phyloP scores from a whole-genome alignment of 2,797 vertebrate species.

The Limnodromus scolopaceus region DNA sequence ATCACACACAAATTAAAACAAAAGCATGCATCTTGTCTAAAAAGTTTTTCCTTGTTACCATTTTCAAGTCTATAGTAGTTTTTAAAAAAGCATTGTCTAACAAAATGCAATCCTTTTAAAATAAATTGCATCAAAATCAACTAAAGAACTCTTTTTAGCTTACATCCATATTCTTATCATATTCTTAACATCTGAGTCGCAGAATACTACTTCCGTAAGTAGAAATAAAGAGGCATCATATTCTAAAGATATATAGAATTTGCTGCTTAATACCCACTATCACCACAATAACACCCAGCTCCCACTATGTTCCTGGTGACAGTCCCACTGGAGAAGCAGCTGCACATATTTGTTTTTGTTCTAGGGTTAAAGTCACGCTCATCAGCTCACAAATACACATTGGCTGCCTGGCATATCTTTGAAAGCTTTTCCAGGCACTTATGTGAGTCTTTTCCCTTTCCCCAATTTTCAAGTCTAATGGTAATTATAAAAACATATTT shows the following conservation, averaged over 20 bases:
- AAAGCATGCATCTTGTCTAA: neutral
- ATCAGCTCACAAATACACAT: neutral
- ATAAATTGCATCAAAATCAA: neutral
- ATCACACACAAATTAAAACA: neutral
- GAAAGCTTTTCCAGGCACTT: neutral
- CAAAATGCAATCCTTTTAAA: neutral
- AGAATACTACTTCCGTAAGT: neutral
- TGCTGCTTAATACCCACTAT: neutral
- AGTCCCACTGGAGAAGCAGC: neutral
- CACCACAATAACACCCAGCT: neutral
- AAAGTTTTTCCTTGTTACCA: neutral
- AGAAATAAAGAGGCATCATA: neutral
- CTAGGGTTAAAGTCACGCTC: neutral
- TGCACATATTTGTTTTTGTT: neutral
- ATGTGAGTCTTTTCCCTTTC: too few relatives aligned
- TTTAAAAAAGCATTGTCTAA: neutral
- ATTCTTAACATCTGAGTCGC: neutral
- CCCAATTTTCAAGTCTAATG: fast-evolving
- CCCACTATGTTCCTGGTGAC: too few relatives aligned
- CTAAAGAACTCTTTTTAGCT: neutral
- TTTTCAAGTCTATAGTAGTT: neutral
- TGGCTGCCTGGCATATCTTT: neutral
- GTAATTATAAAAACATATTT: neutral
- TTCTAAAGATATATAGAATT: neutral
- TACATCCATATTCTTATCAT: neutral